Evolutionary conservation across 2,113 vertebrate species (phyloP).

Genomic region (Todiramphus saurophagus): DNA sequence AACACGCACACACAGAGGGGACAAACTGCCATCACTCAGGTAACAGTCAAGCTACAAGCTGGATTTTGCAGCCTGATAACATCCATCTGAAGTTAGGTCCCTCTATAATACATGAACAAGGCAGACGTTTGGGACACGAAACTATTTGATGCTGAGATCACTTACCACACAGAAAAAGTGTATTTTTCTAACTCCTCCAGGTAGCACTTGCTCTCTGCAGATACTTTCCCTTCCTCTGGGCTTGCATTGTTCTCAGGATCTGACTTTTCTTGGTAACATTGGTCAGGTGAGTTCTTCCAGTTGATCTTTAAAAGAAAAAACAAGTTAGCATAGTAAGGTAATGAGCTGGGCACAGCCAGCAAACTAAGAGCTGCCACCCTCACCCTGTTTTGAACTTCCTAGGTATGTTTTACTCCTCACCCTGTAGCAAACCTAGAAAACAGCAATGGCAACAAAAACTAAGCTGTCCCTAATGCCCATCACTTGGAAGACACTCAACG

Average conservation of each 20-base stretch:
- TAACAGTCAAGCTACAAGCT: not conserved
- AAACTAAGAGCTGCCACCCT: not conserved
- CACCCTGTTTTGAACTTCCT: not conserved
- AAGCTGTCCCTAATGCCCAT: not conserved
- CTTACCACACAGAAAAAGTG: conserved; percentile 75
- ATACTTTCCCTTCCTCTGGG: not conserved
- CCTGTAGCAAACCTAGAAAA: not conserved
- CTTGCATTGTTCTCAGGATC: not conserved
- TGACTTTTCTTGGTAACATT: not conserved
- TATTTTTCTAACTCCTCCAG: conserved; percentile 74
- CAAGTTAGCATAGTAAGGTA: not conserved
- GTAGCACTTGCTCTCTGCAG: not conserved
- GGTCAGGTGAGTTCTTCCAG: not conserved
- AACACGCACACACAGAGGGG: not conserved
- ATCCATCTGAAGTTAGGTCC: not conserved
- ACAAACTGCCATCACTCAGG: not conserved
- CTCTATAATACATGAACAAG: not conserved
- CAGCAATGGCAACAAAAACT: not conserved
- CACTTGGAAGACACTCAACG: not conserved
- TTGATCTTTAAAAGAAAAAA: not conserved
- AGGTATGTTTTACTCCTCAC: not conserved
- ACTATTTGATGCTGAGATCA: not conserved
- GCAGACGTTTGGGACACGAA: not conserved
- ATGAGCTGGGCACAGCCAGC: not conserved
- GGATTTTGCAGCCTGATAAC: not conserved